Evolutionary conservation across 2,888 invertebrate genomes (phyloP), one percentile per base, ranked within the genome.

Genomic region (Nymphalis urticae): DNA sequence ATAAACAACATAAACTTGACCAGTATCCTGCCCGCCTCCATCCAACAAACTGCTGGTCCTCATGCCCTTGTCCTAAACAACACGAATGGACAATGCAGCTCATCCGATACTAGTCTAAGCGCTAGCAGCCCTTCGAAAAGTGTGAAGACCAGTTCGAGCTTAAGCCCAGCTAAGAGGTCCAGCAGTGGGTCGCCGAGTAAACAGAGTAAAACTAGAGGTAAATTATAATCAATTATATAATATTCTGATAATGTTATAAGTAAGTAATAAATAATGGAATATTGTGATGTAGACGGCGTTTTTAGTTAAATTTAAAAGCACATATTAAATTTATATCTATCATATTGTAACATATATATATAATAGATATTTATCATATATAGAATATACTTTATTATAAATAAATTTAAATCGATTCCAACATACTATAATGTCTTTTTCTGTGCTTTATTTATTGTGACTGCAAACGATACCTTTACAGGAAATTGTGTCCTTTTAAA

Each of bases 81-180:
- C 80, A 66, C 88, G 13, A 92, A 88, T 73, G 93, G 87, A 9
- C 93, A 90, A 73, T 93, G 93, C 78, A 92, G 93, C 60, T 93
- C 93, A 0, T 92, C 92, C 0, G 93, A 93, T 76, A 93, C 93
- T 13, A 89, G 95, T 79, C 84, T 95, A 50, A 95, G 95, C 77
- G 96, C 95, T 56, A 96, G 95, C 75, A 97, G 97, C 80, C 97
- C 97, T 0, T 97, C 97, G 63, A 96, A 97, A 84, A 97, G 97
- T 85, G 95, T 97, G 16, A 97, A 97, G 82, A 97, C 97, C 62
- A 96, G 96, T 48, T 96, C 97, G 27, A 97, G 97, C 76, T 92
- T 97, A 54, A 97, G 96, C 81, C 97, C 97, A 0, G 97, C 97
- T 0, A 97, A 97, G 85, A 90, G 97, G 72, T 96, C 95, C 71